Conservation (phyloP, 2,888 invertebrate genomes). For the Ormia ochracea region DNA sequence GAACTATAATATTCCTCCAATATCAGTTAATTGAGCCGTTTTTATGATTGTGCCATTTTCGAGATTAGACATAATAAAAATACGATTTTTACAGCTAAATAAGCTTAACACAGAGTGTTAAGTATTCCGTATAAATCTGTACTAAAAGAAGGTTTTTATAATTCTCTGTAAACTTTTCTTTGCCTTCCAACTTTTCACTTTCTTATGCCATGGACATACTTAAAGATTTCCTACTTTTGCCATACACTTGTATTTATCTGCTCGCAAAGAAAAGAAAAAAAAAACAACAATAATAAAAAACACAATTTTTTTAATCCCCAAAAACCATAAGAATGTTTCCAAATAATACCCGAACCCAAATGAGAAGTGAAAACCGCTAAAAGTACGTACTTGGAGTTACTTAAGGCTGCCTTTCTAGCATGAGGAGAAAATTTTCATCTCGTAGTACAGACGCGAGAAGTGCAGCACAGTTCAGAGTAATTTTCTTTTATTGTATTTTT, state of each 20-base stretch:
- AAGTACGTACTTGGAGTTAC: constrained; percentile 37
- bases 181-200: constrained; percentile 21
- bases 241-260: background rate
- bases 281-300: background rate
- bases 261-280: background rate
- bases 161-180: constrained; percentile 8
- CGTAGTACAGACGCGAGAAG: background rate
- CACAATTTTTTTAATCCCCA: constrained; percentile 23
- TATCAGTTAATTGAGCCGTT: no score
- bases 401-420: constrained; percentile 25
- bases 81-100: background rate
- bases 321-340: constrained; percentile 4
- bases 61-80: no score
- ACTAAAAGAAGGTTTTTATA: background rate
- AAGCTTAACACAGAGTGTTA: background rate
- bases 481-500: no score
- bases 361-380: constrained; percentile 36
- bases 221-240: constrained; percentile 8
- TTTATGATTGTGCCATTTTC: no score
- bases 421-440: background rate
- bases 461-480: no score
- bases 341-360: background rate
- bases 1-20: no score
- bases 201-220: constrained; percentile 33
- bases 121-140: background rate